A percentile compares a stretch with the other conserved stretches of the same genome.
Conservation (phyloP, 1,140 invertebrate species). For the Leptonema lineaticorne region DNA sequence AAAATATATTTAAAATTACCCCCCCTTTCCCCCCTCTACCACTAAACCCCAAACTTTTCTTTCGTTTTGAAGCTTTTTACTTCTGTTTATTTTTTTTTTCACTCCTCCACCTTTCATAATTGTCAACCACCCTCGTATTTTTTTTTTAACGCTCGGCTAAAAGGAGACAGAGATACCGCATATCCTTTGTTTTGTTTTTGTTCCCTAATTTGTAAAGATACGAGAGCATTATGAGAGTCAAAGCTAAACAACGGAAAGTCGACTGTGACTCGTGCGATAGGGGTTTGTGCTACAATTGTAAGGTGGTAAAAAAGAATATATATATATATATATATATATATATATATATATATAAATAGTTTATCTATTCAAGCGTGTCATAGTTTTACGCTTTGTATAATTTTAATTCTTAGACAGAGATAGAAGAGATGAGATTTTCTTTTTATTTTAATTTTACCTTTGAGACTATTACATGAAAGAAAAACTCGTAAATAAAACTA, state of each 20-base stretch:
- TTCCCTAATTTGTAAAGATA: slow-evolving; percentile 19
- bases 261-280: neutral
- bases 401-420: too few relatives aligned
- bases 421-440: too few relatives aligned
- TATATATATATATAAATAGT: too few relatives aligned
- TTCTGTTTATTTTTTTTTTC: neutral
- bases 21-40: too few relatives aligned
- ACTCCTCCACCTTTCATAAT: neutral
- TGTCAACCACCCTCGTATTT: slow-evolving; percentile 13
- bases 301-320: neutral
- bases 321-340: neutral
- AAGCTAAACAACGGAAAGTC: slow-evolving; percentile 19
- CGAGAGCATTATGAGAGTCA: slow-evolving; percentile 15
- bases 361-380: too few relatives aligned
- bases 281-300: slow-evolving; percentile 1
- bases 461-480: too few relatives aligned
- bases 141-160: slow-evolving; percentile 11
- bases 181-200: slow-evolving; percentile 14
- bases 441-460: too few relatives aligned
- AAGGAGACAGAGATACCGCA: slow-evolving; percentile 14
- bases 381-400: too few relatives aligned
- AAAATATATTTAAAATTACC: too few relatives aligned
- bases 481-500: too few relatives aligned
- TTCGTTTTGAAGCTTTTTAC: slow-evolving; percentile 1
- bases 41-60: too few relatives aligned